Conservation (phyloP, 2,797 vertebrate species). For the Loris lydekkerianus region DNA sequence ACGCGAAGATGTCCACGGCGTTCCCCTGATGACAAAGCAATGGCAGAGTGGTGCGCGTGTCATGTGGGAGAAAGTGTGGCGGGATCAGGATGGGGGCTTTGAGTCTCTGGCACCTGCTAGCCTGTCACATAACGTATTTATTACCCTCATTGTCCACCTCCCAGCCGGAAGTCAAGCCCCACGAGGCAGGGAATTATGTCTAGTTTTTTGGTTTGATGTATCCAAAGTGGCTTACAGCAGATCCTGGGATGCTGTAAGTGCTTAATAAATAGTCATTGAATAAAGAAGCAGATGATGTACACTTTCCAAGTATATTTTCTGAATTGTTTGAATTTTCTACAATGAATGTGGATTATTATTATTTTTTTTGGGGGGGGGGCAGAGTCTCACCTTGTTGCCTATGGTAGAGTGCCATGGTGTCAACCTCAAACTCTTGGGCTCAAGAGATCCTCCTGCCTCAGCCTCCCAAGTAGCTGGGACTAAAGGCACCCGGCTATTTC, state of each 20-base stretch:
- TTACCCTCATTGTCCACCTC: not conserved
- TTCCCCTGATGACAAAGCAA: no score
- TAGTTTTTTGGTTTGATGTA: not conserved
- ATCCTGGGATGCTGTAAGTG: not conserved
- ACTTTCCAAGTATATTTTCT: not conserved
- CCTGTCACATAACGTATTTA: not conserved
- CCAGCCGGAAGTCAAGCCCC: not conserved
- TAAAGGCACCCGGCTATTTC: no score
- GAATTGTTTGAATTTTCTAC: no score
- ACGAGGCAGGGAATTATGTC: not conserved
- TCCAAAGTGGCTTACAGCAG: not conserved
- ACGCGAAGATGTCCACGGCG: not conserved
- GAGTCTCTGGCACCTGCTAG: not conserved
- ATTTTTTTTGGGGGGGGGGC: no score
- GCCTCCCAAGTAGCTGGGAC: no score
- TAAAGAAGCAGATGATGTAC: not conserved
- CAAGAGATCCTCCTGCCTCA: no score
- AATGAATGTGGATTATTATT: not conserved
- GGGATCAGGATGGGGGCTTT: not conserved
- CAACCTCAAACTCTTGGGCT: no score
- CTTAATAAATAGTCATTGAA: not conserved
- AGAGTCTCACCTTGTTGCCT: no score
- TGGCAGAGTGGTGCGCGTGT: not conserved
- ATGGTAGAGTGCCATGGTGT: no score
- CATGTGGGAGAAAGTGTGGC: accelerated